These are phyloP conservation scores for Datnioides undecimradiatus DNA, from an alignment of 2,113 vertebrate species.

Conservation along the genomic window DNA sequence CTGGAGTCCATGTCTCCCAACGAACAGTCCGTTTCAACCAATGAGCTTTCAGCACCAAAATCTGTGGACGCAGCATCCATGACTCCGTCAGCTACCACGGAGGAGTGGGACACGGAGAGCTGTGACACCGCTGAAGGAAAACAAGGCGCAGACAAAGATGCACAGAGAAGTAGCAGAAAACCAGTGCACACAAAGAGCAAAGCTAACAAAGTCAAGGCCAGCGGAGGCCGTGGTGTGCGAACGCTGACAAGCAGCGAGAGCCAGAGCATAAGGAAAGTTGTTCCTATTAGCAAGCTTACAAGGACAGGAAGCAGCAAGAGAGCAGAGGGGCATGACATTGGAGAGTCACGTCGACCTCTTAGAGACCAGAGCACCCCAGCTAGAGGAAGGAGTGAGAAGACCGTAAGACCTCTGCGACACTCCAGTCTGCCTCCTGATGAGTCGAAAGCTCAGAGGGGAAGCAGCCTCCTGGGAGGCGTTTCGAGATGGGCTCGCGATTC, in stretches of 20 bases:
- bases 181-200: conserved; percentile 72
- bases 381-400: conserved; percentile 83
- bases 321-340: conserved; percentile 78
- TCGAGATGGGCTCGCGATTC: conserved; percentile 84
- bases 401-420: conserved; percentile 81
- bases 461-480: conserved; percentile 54
- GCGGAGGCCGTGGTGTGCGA: conserved; percentile 80
- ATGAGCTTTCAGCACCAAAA: conserved; percentile 62
- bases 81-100: conserved; percentile 65
- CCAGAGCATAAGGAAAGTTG: conserved; percentile 91
- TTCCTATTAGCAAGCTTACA: conserved; percentile 89
- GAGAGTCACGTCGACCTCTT: conserved; percentile 76
- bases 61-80: conserved; percentile 52
- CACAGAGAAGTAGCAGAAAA: conserved; percentile 54
- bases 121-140: conserved; percentile 73
- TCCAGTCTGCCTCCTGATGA: conserved; percentile 88
- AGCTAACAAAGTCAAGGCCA: conserved; percentile 73
- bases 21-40: conserved; percentile 67
- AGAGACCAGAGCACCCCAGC: conserved; percentile 86
- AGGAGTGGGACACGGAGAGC: conserved; percentile 81
- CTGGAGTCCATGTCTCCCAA: conserved; percentile 75
- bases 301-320: conserved; percentile 80
- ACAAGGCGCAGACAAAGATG: conserved; percentile 49
- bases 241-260: conserved; percentile 88
- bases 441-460: conserved; percentile 80